Evolutionary conservation across 2,113 vertebrate species (phyloP).

Genomic region (Coptodon bakossiorum): DNA sequence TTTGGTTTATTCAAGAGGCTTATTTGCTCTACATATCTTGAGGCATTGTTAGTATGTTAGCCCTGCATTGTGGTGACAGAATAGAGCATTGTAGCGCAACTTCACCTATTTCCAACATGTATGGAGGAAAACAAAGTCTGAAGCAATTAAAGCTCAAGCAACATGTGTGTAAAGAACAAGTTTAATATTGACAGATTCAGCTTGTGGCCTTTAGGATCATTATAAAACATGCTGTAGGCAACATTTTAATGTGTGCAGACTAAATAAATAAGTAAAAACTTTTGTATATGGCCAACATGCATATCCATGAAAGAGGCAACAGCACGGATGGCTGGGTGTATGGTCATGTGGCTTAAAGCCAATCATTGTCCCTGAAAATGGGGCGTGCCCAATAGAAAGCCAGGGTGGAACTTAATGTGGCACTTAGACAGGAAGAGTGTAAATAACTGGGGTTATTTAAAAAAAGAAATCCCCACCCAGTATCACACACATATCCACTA

Average conservation of each 20-base stretch:
- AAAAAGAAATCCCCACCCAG: background rate
- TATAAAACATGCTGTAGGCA: background rate
- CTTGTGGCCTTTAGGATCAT: background rate
- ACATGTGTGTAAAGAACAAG: background rate
- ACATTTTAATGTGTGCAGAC: background rate
- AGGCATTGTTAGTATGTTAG: background rate
- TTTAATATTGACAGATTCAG: background rate
- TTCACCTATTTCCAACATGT: background rate
- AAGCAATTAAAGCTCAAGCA: background rate
- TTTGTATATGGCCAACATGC: background rate
- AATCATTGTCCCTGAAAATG: background rate
- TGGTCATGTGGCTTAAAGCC: background rate
- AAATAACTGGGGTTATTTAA: background rate
- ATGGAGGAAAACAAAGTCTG: background rate
- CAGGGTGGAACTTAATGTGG: background rate
- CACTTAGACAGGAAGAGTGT: background rate
- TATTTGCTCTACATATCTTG: slow-evolving; percentile 31
- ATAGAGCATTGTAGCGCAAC: background rate
- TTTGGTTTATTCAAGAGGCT: slow-evolving; percentile 45
- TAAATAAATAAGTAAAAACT: fast-evolving
- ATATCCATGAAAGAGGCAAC: background rate
- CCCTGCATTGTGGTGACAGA: background rate
- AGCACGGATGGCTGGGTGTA: background rate
- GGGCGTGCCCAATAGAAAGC: background rate
- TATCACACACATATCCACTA: background rate